Evolutionary conservation across 2,888 invertebrate genomes (phyloP).

Genomic region (Ctenicera cuprea): DNA sequence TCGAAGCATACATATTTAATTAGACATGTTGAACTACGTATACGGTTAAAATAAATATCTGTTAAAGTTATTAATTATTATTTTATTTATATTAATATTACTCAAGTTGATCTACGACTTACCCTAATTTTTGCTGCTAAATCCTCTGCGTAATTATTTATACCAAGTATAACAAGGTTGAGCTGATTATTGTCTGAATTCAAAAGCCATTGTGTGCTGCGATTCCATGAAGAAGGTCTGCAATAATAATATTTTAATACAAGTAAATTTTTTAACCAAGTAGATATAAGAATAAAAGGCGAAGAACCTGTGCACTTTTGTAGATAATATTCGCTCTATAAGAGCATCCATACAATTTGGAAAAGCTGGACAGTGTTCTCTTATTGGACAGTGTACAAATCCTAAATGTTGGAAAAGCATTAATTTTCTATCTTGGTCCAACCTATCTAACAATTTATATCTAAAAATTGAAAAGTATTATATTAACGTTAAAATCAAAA

Average conservation of each 20-base stretch:
- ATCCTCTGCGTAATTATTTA: conserved; percentile 90
- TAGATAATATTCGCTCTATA: conserved; percentile 82
- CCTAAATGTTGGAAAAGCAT: conserved; percentile 97
- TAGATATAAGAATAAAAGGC: conserved; percentile 42
- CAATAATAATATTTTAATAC: background rate
- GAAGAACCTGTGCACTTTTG: conserved; percentile 78
- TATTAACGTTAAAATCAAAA: background rate
- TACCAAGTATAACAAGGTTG: conserved; percentile 92
- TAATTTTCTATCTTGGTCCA: conserved; percentile 95
- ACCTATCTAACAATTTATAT: conserved; percentile 93
- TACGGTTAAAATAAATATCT: no score
- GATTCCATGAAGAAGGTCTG: conserved; percentile 79
- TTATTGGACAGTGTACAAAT: conserved; percentile 95
- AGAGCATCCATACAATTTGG: conserved; percentile 88
- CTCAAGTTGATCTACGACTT: conserved; percentile 60
- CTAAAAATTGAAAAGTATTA: conserved; percentile 71
- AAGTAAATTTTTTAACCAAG: background rate
- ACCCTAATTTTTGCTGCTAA: conserved; percentile 89
- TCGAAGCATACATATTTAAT: no score
- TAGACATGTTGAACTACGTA: no score
- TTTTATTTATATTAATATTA: no score
- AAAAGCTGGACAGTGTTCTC: conserved; percentile 95
- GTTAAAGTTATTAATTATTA: no score
- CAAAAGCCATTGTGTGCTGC: conserved; percentile 79
- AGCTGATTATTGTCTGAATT: conserved; percentile 83